Conservation (phyloP, 2,113 vertebrate species). For the Chauna torquata region DNA sequence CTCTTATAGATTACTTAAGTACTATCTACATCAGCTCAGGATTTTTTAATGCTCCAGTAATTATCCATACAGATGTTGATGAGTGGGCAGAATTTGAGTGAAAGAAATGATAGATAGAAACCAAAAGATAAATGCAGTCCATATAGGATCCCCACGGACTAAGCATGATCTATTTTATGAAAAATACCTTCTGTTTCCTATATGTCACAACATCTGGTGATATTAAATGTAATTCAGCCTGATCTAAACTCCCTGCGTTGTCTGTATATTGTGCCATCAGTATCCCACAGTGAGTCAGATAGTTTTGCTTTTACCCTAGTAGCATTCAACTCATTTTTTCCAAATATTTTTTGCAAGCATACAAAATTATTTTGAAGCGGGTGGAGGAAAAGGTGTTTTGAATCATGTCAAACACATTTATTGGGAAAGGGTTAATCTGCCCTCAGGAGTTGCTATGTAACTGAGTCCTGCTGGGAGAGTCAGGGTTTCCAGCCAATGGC, state of each 20-base stretch:
- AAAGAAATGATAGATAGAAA: too few species aligned
- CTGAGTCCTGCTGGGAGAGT: slow-evolving; percentile 51
- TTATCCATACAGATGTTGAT: not conserved
- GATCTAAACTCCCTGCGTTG: not conserved
- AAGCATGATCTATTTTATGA: not conserved
- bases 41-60: not conserved
- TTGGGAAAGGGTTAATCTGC: slow-evolving; percentile 53
- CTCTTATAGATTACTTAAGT: not conserved
- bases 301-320: not conserved
- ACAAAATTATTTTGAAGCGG: not conserved
- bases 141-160: not conserved
- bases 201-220: not conserved
- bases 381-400: not conserved
- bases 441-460: slow-evolving; percentile 48
- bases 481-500: slow-evolving; percentile 34
- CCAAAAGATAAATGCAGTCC: not conserved
- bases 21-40: not conserved
- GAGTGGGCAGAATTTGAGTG: not conserved
- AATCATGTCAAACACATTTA: not conserved
- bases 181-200: not conserved
- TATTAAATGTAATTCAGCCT: not conserved
- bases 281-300: not conserved
- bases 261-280: not conserved
- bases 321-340: not conserved
- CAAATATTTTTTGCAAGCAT: not conserved